Percentiles rank a stretch among this genome's conserved stretches.
Conservation (phyloP, 2,888 invertebrate genomes). For the Cyrtodaria siliqua region DNA sequence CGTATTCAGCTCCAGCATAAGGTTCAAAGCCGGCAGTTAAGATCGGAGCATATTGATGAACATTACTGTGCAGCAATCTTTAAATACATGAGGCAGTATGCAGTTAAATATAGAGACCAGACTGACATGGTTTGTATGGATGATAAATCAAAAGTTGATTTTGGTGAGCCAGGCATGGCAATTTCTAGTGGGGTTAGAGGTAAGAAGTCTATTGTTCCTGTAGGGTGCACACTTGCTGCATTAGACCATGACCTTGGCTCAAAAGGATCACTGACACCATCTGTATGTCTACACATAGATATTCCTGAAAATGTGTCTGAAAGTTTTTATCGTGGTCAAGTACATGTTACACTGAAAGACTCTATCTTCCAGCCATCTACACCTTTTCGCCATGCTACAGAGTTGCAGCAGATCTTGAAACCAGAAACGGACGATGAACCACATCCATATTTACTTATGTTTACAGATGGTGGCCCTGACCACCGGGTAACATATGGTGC, state of each 20-base stretch:
- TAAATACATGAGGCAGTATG: constrained; percentile 39
- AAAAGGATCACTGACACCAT: constrained; percentile 62
- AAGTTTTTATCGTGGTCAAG: constrained; percentile 58
- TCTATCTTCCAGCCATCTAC: constrained; percentile 44
- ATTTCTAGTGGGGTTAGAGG: constrained; percentile 48
- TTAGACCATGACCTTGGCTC: constrained; percentile 61
- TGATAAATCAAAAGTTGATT: constrained; percentile 34
- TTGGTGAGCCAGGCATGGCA: constrained; percentile 36
- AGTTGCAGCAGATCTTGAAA: constrained; percentile 21
- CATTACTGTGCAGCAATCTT: constrained; percentile 56
- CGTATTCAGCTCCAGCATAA: constrained; percentile 41
- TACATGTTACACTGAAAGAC: constrained; percentile 49
- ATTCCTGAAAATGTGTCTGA: constrained; percentile 41
- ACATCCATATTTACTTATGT: constrained; percentile 19
- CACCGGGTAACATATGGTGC: constrained; percentile 26
- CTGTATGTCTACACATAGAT: constrained; percentile 50
- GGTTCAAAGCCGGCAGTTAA: constrained; percentile 50
- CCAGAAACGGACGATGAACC: not conserved
- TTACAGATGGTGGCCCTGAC: constrained; percentile 39
- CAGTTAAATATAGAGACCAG: constrained; percentile 9
- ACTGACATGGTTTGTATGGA: constrained; percentile 22
- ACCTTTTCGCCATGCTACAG: constrained; percentile 31
- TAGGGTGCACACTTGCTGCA: constrained; percentile 4
- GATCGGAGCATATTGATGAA: constrained; percentile 47
- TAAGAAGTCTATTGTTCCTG: constrained; percentile 58